A percentile compares a stretch with the other conserved stretches of the same genome.
Conservation (phyloP, 1,140 invertebrate genomes). For the Lycorma delicatula region DNA sequence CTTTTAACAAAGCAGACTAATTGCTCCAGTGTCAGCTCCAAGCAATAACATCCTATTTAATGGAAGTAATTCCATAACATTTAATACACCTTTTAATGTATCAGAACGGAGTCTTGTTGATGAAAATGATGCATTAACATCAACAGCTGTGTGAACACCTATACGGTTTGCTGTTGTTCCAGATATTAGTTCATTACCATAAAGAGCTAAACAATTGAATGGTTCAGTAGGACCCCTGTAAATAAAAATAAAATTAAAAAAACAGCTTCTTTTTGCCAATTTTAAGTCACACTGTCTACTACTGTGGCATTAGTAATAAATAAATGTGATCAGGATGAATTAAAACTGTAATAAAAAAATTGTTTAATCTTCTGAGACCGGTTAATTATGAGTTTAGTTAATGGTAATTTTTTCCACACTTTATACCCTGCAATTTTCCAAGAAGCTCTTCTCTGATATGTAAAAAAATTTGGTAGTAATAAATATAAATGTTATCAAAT, state of each 20-base stretch:
- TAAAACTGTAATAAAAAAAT: too few relatives aligned
- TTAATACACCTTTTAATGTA: slow-evolving; percentile 83
- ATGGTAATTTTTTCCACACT: too few relatives aligned
- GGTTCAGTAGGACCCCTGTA: slow-evolving; percentile 75
- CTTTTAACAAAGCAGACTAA: slow-evolving; percentile 68
- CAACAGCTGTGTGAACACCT: slow-evolving; percentile 73
- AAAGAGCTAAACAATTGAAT: slow-evolving; percentile 72
- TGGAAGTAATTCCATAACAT: slow-evolving; percentile 78
- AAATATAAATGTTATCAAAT: too few relatives aligned
- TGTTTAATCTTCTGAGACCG: too few relatives aligned
- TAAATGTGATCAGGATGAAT: too few relatives aligned
- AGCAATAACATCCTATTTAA: slow-evolving; percentile 79
- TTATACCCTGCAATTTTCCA: too few relatives aligned
- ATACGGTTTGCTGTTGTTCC: slow-evolving; percentile 83
- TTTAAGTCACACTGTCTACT: too few relatives aligned
- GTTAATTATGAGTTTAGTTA: too few relatives aligned
- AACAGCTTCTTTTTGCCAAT: too few relatives aligned
- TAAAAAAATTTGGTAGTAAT: too few relatives aligned
- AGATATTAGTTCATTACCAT: slow-evolving; percentile 67
- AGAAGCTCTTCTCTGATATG: too few relatives aligned
- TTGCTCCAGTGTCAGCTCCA: slow-evolving; percentile 83
- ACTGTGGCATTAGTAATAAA: too few relatives aligned
- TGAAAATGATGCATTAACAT: slow-evolving; percentile 63
- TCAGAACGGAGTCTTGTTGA: slow-evolving; percentile 80
- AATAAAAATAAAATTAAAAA: slow-evolving; percentile 14